Conservation (phyloP, 92 coral and sea anemone genomes). For the Hydrozoanthus gracilis region DNA sequence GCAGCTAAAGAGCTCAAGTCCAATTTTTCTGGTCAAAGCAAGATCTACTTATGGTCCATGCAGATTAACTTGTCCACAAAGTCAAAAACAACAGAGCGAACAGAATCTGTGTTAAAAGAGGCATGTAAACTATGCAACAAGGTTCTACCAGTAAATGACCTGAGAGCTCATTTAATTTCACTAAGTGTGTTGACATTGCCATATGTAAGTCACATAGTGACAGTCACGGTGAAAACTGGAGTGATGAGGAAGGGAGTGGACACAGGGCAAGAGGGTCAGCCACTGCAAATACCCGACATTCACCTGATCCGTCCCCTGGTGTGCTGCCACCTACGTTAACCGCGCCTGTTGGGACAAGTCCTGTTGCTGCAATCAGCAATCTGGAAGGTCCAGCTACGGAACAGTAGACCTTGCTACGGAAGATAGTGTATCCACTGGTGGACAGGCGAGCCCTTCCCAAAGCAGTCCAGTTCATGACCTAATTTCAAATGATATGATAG, state of each 20-base stretch:
- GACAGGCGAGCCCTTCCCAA: too few relatives aligned
- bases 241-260: background rate
- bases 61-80: slow-evolving; percentile 43
- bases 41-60: slow-evolving; percentile 30
- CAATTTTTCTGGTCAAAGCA: slow-evolving; percentile 24
- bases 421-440: too few relatives aligned
- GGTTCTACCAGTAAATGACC: slow-evolving; percentile 32
- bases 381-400: too few relatives aligned
- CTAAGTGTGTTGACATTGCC: slow-evolving; percentile 24
- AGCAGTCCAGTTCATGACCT: too few relatives aligned
- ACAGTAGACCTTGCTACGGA: too few relatives aligned
- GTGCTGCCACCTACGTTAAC: background rate
- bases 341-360: background rate
- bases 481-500: slow-evolving; percentile 5
- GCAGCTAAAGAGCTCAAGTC: slow-evolving; percentile 18
- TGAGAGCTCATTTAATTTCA: slow-evolving; percentile 42
- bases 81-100: slow-evolving; percentile 4
- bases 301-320: background rate
- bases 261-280: background rate
- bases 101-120: slow-evolving; percentile 36
- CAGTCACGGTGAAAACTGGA: background rate
- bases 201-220: background rate
- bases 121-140: slow-evolving; percentile 35
- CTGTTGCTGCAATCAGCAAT: background rate
- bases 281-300: background rate